Evolutionary conservation across 2,113 vertebrate species (phyloP), one percentile per base, ranked within the genome.

Genomic region (Orientallactaga bullata): DNA sequence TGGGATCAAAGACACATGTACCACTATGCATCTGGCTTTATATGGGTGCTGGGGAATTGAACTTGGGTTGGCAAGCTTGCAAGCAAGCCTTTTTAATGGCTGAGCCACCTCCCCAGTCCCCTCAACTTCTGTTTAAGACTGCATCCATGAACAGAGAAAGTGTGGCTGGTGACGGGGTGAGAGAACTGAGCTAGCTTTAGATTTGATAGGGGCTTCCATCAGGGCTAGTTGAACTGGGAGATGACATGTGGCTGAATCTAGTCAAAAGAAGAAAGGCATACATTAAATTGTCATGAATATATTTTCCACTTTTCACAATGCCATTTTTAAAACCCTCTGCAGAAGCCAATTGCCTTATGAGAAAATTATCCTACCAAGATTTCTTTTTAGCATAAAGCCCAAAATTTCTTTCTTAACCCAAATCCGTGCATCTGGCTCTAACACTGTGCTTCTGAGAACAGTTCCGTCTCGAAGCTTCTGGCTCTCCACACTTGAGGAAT

Each of bases 271-370:
- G 83, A 26, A 82, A 82, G 51, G n/a, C 55, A 16, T 32, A 47
- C 32, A 26, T 66, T 92, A 82, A 94, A 93, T 35, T 94, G 58
- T 60, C 87, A 21, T 76, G 82, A 82, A 87, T 79, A 58, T 90
- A 88, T 93, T 73, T 91, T 37, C 65, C 88, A 24, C 58, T 85
- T 97, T 91, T 94, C 93, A 94, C 77, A 93, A 95, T 85, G 42
- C 55, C 92, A 74, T 71, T 96, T 96, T 92, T 66, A 71, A 95
- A 97, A 91, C 68, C 84, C 65, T 88, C 73, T 37, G 30, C 63
- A 91, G 78, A 93, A 95, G 85, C 42, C 69, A 88, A 71, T 82
- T 96, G 94, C 76, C 78, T 96, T 66, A 58, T 3, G 30, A 91
- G 82, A 81, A 95, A 96, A 94, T 90, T 88, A 58, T 24, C 73